Base-by-base conservation (phyloP, 2,888 invertebrate species). In the Macrophya annulata region DNA sequence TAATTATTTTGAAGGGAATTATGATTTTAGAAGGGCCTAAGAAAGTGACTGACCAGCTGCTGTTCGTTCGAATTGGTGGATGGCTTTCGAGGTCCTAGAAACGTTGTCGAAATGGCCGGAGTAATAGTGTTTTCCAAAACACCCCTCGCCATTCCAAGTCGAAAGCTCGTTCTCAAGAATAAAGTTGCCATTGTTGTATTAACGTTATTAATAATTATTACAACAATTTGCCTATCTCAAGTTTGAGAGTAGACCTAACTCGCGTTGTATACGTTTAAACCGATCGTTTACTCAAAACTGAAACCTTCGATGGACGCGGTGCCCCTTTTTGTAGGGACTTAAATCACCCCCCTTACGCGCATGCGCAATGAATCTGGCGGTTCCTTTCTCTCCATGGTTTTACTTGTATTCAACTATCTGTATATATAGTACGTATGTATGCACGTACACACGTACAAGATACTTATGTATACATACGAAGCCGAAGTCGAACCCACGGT, bases 311-410 rank as follows among this genome's bases (percentile, higher is more conserved):
- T 62, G 15, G 43, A 83, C 48, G 68, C 68, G 17, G 68, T 83
- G 88, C 84, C 89, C 89, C 90, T 86, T 91, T 91, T 89, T 90
- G 88, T 89, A 87, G 87, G 85, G 88, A 89, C 87, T 37, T 86
- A 62, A 65, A 74, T 40, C 71, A 81, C 81, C 76, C 84, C 48
- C 85, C 84, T 85, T 77, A 55, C 45, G 74, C 87, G 86, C 88
- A 87, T 84, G 86, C 88, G 85, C 82, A 1, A 43, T 74, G 17
- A 12, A n/a, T 45, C 21, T 4, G 84, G 48, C 25, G 48, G 65
- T 48, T 68, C 83, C 83, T 83, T 83, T 83, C 83, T 83, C 83
- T 71, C 71, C 3, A 71, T 71, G 37, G 48, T 65, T 68, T 45
- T 37, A 83, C 43, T 83, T 65, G 83, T 37, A 48, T 51, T 48